Percentiles rank a stretch among this genome's conserved stretches.
These are phyloP conservation scores for Cephalopholis sonnerati DNA, from an alignment of 2,113 vertebrate genomes.

Conservation along the genomic window DNA sequence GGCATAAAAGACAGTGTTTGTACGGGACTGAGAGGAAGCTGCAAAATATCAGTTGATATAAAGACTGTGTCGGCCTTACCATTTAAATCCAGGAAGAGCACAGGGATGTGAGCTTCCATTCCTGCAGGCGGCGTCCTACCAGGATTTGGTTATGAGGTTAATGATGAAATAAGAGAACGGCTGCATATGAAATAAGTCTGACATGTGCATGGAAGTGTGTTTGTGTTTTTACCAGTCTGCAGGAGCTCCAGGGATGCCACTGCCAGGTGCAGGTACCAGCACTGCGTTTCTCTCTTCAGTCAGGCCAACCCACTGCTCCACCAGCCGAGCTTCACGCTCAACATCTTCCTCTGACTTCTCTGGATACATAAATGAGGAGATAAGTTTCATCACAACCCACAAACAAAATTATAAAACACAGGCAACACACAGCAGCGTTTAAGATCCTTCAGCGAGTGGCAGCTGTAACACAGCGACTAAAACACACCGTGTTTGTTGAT, in stretches of 20 bases:
- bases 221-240: slow-evolving; percentile 89
- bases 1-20: slow-evolving; percentile 30
- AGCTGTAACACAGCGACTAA: neutral
- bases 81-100: slow-evolving; percentile 97
- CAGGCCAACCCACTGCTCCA: slow-evolving; percentile 98
- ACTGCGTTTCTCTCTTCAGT: slow-evolving; percentile 97
- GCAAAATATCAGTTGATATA: neutral
- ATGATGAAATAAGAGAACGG: neutral
- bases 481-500: slow-evolving; percentile 93
- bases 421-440: neutral
- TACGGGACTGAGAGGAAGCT: slow-evolving; percentile 6
- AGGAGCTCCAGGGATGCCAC: slow-evolving; percentile 95
- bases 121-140: slow-evolving; percentile 92
- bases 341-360: slow-evolving; percentile 95
- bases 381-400: neutral
- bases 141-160: slow-evolving; percentile 29
- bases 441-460: neutral
- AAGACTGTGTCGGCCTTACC: slow-evolving; percentile 82
- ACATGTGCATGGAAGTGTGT: neutral
- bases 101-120: slow-evolving; percentile 97
- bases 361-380: slow-evolving; percentile 57
- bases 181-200: neutral
- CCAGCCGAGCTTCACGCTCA: slow-evolving; percentile 93
- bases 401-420: neutral
- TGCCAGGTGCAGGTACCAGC: slow-evolving; percentile 93